These are phyloP conservation scores for Ceratosolen solmsi DNA, from an alignment of 1,140 invertebrate species.

Conservation along the genomic window DNA sequence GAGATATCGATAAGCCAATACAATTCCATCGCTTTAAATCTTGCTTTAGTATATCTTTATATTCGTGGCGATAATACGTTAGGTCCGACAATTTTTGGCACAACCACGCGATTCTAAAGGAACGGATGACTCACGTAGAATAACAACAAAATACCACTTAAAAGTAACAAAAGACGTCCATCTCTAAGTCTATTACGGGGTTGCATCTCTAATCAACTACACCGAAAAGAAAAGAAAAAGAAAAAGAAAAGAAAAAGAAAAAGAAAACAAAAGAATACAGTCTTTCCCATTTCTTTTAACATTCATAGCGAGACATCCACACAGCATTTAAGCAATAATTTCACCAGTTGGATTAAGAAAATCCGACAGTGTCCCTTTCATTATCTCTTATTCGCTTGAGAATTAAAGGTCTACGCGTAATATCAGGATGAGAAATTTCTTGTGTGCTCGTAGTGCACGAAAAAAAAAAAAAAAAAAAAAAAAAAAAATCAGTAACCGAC, in stretches of 20 bases:
- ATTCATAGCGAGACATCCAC: conserved; percentile 21
- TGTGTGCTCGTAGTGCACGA: not conserved
- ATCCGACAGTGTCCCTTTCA: conserved; percentile 24
- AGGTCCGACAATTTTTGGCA: not conserved
- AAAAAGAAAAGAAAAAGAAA: no score
- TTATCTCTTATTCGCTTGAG: conserved; percentile 44
- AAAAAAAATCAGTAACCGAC: not conserved
- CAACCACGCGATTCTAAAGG: not conserved
- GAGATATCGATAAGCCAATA: not conserved
- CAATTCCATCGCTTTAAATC: no score
- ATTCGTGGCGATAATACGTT: not conserved
- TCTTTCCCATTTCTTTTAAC: conserved; percentile 5
- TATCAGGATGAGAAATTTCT: conserved; percentile 39
- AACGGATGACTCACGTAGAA: conserved; percentile 14
- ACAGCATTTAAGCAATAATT: conserved; percentile 39
- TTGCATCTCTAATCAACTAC: conserved; percentile 47
- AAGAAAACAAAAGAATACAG: no score
- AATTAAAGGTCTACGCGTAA: conserved; percentile 36
- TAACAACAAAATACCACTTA: conserved; percentile 5
- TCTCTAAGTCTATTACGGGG: not conserved
- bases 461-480: no score
- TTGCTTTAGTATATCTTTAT: no score
- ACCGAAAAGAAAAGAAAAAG: no score
- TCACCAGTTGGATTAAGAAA: conserved; percentile 39
- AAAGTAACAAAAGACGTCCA: conserved; percentile 29